Evolutionary conservation across 2,888 invertebrate genomes (phyloP).

Genomic region (Sialis lutaria): DNA sequence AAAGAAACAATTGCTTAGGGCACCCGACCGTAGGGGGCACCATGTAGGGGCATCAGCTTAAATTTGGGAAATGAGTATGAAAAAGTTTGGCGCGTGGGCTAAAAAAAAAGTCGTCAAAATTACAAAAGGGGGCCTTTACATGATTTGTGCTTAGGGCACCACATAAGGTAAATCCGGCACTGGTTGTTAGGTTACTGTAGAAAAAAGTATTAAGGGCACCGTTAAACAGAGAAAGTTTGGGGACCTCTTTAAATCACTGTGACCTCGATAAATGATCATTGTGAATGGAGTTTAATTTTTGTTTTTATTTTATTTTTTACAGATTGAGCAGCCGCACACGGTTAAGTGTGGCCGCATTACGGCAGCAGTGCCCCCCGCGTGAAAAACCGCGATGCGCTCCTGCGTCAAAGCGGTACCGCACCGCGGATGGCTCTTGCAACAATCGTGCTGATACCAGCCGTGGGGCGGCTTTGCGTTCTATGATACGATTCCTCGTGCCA

Average conservation of each 20-base stretch:
- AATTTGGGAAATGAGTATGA: too few species aligned
- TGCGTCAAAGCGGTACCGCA: conserved; percentile 57
- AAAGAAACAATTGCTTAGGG: too few species aligned
- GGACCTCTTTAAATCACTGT: neutral
- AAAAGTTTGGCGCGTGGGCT: too few species aligned
- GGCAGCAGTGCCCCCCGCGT: conserved; percentile 47
- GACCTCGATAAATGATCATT: neutral
- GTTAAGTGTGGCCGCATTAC: conserved; percentile 30
- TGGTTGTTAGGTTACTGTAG: too few species aligned
- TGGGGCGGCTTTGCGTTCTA: conserved; percentile 69
- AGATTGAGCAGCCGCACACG: conserved; percentile 8
- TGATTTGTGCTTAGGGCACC: too few species aligned
- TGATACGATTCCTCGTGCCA: conserved; percentile 64
- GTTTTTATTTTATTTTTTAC: neutral
- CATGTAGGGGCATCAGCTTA: too few species aligned
- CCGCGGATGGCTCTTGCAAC: conserved; percentile 80
- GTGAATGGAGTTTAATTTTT: neutral
- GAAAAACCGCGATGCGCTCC: conserved; percentile 50
- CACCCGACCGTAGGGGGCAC: too few species aligned
- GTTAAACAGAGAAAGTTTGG: neutral
- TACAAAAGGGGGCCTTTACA: too few species aligned
- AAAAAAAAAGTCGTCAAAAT: too few species aligned
- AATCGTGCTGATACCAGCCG: conserved; percentile 58
- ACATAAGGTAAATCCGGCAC: too few species aligned
- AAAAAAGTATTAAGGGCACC: neutral